Evolutionary conservation across 2,888 invertebrate genomes (phyloP), one percentile per base, ranked within the genome.

Genomic region (Nymphalis polychloros): DNA sequence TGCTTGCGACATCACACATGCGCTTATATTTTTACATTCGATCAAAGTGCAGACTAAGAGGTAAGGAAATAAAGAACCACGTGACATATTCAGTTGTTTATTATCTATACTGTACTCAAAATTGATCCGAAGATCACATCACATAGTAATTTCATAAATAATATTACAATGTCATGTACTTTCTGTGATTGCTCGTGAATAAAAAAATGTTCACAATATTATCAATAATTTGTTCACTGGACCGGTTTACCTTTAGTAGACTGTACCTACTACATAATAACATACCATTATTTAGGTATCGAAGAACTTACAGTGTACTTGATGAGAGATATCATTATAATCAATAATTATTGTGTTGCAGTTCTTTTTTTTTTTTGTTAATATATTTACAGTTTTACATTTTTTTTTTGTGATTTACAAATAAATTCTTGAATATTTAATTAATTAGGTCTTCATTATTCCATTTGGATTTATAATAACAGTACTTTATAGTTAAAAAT

Each of bases 41-140:
- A 49, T 27, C 31, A 27, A 49, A 31, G 16, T 8, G 49, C 19
- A n/a, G 19, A 13, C 55, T 23, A 27, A 49, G 52, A 60, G 64
- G 63, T 64, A 50, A 59, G 67, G 68, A 75, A 72, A 74, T 84
- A 89, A 90, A 89, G 77, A 79, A 75, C 77, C 82, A 80, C 72
- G 85, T 93, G 92, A 95, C 94, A 94, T 94, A 94, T 94, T 94
- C 94, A 93, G 92, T 93, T 93, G 94, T 94, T 94, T 94, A 94
- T 94, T 94, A 94, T 94, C 94, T 94, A 94, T 94, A 94, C 94
- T 94, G 94, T 95, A 94, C 94, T 95, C 94, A 94, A 94, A 94
- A 94, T 94, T 94, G 94, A 94, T 94, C 94, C 93, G 92, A 92
- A 92, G 94, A 94, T 94, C 94, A 94, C 94, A 94, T 94, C 94